These are phyloP conservation scores for Avahi laniger DNA, from an alignment of 2,797 vertebrate species.

Conservation along the genomic window DNA sequence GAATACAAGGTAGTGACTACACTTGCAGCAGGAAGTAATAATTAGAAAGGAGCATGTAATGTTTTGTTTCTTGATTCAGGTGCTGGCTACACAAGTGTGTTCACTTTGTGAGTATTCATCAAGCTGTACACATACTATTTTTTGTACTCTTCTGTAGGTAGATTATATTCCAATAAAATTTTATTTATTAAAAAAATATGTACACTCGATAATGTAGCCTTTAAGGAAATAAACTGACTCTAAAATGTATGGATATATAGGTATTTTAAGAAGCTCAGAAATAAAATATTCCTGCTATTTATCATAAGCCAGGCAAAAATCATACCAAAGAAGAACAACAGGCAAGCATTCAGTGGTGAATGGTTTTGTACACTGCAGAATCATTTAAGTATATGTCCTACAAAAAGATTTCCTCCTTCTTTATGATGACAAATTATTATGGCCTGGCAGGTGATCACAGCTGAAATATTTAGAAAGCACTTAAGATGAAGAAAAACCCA, in stretches of 20 bases:
- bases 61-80: not conserved
- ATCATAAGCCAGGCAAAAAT: not conserved
- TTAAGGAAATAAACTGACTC: not conserved
- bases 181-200: not conserved
- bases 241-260: not conserved
- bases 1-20: not conserved
- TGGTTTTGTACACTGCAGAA: not conserved
- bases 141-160: not conserved
- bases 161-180: not conserved
- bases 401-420: slow-evolving; percentile 17
- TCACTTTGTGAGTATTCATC: not conserved
- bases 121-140: not conserved
- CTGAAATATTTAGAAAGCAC: slow-evolving; percentile 23
- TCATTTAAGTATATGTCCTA: not conserved
- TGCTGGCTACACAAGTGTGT: not conserved
- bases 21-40: not conserved
- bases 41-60: not conserved
- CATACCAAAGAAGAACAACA: not conserved
- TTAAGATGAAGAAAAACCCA: slow-evolving; percentile 15
- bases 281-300: not conserved
- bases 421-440: slow-evolving; percentile 29
- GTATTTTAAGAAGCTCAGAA: not conserved
- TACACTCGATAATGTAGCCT: not conserved
- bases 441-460: not conserved
- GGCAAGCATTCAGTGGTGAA: not conserved